phyloP scores from a whole-genome alignment of 2,888 invertebrate genomes.

The Capitulum mitella region DNA sequence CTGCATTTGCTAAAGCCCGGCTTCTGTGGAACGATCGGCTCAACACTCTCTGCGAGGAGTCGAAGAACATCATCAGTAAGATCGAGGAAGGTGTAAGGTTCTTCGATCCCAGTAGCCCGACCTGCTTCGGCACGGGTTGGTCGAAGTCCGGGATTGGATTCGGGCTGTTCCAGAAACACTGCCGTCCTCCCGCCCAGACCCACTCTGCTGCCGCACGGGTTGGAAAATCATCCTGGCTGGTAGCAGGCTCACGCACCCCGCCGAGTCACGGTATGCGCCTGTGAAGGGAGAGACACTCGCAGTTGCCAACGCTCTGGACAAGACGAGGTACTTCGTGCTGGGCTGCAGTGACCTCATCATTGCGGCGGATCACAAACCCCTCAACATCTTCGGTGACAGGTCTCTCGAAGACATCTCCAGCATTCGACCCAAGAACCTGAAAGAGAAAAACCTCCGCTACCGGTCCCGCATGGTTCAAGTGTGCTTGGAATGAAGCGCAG shows the following conservation, averaged over 20 bases:
- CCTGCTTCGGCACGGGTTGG: constrained; percentile 28
- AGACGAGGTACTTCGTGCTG: background rate
- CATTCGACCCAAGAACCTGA: background rate
- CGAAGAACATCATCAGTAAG: constrained; percentile 14
- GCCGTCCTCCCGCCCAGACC: background rate
- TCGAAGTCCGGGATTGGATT: constrained; percentile 14
- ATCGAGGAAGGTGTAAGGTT: background rate
- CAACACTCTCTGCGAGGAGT: constrained; percentile 24
- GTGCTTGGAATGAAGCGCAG: background rate
- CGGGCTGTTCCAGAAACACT: constrained; percentile 28
- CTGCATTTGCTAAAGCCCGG: constrained; percentile 23
- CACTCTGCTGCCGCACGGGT: constrained; percentile 1
- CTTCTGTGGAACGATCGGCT: constrained; percentile 19
- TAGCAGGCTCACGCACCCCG: background rate
- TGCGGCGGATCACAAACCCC: background rate
- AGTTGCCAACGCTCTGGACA: background rate
- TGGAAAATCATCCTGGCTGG: constrained; percentile 2
- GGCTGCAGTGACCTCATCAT: constrained; percentile 4
- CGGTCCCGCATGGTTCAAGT: background rate
- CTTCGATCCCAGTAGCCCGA: constrained; percentile 1
- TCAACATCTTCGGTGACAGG: constrained; percentile 10
- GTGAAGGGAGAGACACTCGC: background rate
- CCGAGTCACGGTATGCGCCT: background rate
- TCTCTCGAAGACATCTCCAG: constrained; percentile 10
- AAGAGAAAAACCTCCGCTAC: background rate